phyloP scores from a whole-genome alignment of 2,888 invertebrate species.

The Eucera pruinosa region DNA sequence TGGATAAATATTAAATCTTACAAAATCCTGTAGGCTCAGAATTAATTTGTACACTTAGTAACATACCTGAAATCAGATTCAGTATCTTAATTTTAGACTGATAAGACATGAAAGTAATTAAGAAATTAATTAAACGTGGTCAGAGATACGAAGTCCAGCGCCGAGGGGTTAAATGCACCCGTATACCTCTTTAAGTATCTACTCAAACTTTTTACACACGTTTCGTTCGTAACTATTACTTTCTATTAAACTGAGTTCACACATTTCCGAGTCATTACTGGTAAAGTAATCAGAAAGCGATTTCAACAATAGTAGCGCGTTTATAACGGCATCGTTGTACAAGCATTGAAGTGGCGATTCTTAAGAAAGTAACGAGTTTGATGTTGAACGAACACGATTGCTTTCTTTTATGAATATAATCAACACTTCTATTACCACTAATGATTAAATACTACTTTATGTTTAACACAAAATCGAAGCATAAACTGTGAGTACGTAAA shows the following conservation, averaged over 20 bases:
- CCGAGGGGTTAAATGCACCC: not conserved
- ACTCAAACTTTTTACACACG: not conserved
- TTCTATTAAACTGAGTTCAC: slow-evolving; percentile 1
- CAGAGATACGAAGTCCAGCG: no score
- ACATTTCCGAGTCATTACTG: slow-evolving; percentile 17
- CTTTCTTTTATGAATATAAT: not conserved
- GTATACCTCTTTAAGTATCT: not conserved
- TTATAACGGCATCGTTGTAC: slow-evolving; percentile 11
- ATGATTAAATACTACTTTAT: not conserved
- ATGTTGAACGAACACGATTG: not conserved
- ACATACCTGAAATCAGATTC: no score
- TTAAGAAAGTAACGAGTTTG: not conserved
- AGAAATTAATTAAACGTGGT: no score
- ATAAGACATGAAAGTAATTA: no score
- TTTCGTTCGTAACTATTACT: not conserved
- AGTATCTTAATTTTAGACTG: no score
- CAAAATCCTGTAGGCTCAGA: no score
- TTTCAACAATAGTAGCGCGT: slow-evolving; percentile 28
- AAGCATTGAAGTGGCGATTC: slow-evolving; percentile 17
- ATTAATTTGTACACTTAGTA: no score
- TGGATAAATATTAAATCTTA: no score
- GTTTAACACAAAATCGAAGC: no score
- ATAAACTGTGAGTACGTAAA: no score
- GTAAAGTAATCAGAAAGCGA: slow-evolving; percentile 29
- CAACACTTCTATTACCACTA: not conserved